Conservation (phyloP, 1,140 invertebrate species). For the Pseudomyrmex gracilis region DNA sequence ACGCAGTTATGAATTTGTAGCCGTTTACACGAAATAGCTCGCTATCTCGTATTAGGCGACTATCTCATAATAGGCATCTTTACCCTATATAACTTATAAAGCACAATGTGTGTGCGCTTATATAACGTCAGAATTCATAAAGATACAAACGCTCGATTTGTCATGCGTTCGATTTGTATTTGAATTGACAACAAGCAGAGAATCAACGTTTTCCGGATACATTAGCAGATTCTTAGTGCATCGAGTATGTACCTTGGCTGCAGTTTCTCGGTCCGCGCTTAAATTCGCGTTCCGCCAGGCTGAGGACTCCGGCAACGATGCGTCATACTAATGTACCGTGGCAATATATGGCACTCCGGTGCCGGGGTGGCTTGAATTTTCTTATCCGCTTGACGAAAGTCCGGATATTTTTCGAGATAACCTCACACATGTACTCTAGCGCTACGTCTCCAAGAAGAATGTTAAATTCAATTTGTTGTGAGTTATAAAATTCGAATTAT, state of each 20-base stretch:
- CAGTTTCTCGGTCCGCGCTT: constrained; percentile 57
- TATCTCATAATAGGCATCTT: too few species aligned
- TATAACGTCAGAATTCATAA: background rate
- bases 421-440: constrained; percentile 3
- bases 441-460: background rate
- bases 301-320: constrained; percentile 70
- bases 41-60: too few species aligned
- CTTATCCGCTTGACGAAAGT: constrained; percentile 52
- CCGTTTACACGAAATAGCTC: too few species aligned
- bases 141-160: background rate
- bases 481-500: background rate
- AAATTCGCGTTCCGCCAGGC: constrained; percentile 64
- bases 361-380: constrained; percentile 63
- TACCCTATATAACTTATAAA: background rate
- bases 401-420: constrained; percentile 55
- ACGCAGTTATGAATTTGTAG: too few species aligned
- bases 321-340: constrained; percentile 79
- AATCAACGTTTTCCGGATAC: constrained; percentile 62
- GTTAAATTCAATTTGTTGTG: background rate
- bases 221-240: constrained; percentile 62
- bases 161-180: constrained; percentile 3
- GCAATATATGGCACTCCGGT: constrained; percentile 78
- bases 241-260: constrained; percentile 73
- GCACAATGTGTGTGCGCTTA: too few species aligned
- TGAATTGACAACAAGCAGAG: background rate